Evolutionary conservation across 2,113 vertebrate species (phyloP), one percentile per base, ranked within the genome.

Genomic region (Peromyscus leucopus): DNA sequence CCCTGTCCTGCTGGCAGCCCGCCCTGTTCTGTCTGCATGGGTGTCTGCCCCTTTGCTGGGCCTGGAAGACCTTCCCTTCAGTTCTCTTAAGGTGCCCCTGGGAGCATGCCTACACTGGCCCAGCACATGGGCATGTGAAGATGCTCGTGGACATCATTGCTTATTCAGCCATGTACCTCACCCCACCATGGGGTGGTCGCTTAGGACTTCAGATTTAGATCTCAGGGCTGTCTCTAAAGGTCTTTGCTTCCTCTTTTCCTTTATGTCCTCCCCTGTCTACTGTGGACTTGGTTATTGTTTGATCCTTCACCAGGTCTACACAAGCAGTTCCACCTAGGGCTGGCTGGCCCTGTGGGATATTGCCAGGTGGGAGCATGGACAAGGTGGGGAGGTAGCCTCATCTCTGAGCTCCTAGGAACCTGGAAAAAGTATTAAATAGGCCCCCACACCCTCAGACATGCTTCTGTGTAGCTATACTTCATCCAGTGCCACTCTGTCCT

Each of bases 141-240:
- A n/a, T 55, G 0, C 31, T 78, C 7, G 5, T 28, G 33, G 28
- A 48, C 13, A 31, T 7, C 3, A 0, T 17, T 7, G 12, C 1
- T n/a, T 12, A 0, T 59, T 12, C 15, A 15, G 3, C 19, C 1
- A 0, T 0, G 6, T 12, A 2, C 46, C 36, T 67, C 15, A 36
- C 4, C 31, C 46, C 5, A 39, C 0, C 12, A 2, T 0, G 2
- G 3, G 42, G 24, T 13, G 2, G n/a, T n/a, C n/a, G 26, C 48
- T 57, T 2, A 46, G 86, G 21, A 1, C 26, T 48, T 28, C 0
- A 12, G 5, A 59, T 1, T 0, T 15, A 61, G 31, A 57, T 22
- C 46, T 4, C 4, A 39, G 12, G 5, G 12, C 78, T 17, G 1
- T 42, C 84, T 89, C 51, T 6, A 13, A 67, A n/a, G 10, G 36